phyloP scores from a whole-genome alignment of 2,888 invertebrate species.

The Torymus texanus region DNA sequence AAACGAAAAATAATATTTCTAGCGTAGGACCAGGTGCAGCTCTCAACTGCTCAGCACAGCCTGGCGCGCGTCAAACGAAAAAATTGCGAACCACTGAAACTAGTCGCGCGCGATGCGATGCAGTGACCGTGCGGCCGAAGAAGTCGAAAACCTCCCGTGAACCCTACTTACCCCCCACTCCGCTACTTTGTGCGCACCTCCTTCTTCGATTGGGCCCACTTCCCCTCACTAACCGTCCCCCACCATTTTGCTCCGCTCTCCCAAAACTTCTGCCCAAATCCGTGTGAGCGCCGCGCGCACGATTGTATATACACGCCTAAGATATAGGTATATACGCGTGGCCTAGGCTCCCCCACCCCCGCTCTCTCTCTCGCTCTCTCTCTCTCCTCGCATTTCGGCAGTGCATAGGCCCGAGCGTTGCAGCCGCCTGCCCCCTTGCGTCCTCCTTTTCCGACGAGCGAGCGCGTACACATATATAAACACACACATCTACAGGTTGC shows the following conservation, averaged over 20 bases:
- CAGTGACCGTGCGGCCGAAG: constrained; percentile 67
- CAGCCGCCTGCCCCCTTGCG: constrained; percentile 49
- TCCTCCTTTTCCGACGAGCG: constrained; percentile 58
- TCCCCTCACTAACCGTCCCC: constrained; percentile 46
- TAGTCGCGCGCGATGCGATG: constrained; percentile 65
- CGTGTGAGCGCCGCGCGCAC: constrained; percentile 11
- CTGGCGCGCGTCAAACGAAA: constrained; percentile 47
- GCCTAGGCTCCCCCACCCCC: constrained; percentile 57
- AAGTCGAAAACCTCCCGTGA: constrained; percentile 75
- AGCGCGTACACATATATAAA: constrained; percentile 8
- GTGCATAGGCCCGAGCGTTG: constrained; percentile 51
- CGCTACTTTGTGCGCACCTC: constrained; percentile 3
- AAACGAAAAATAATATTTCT: not conserved
- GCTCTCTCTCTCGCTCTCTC: constrained; percentile 50
- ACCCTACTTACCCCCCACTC: constrained; percentile 75
- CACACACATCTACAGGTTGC: constrained; percentile 62
- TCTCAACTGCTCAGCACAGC: constrained; percentile 10
- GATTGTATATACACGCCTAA: constrained; percentile 22
- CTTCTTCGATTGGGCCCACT: constrained; percentile 66
- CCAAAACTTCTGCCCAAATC: constrained; percentile 8
- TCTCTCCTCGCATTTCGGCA: constrained; percentile 62
- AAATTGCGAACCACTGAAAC: constrained; percentile 74
- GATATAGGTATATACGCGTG: constrained; percentile 66
- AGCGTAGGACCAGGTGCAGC: constrained; percentile 46
- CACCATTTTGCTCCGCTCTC: not conserved